These are phyloP conservation scores for Choloepus didactylus DNA, from an alignment of 2,797 vertebrate genomes.

Conservation along the genomic window DNA sequence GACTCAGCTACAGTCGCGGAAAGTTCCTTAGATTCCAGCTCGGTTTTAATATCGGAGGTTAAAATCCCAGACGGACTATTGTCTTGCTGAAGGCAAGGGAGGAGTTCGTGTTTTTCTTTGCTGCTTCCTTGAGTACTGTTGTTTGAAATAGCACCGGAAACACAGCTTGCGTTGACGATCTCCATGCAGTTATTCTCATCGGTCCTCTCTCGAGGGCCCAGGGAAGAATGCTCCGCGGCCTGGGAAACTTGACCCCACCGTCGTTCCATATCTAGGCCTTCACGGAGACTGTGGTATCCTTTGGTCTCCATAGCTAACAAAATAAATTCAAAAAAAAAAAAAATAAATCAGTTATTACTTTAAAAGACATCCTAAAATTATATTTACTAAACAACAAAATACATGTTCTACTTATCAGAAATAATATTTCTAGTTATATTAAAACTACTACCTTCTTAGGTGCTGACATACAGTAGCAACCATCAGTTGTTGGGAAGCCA, in stretches of 20 bases:
- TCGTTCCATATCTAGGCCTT: slow-evolving; percentile 95
- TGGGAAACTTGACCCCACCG: slow-evolving; percentile 95
- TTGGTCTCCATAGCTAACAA: slow-evolving; percentile 97
- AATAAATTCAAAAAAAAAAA: slow-evolving; percentile 86
- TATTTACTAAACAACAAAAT: background rate
- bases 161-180: slow-evolving; percentile 93
- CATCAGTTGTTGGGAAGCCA: slow-evolving; percentile 14
- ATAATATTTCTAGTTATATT: background rate
- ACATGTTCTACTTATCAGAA: background rate
- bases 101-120: slow-evolving; percentile 93
- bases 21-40: slow-evolving; percentile 98
- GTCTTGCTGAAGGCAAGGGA: slow-evolving; percentile 92
- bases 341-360: slow-evolving; percentile 64
- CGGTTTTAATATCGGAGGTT: slow-evolving; percentile 94
- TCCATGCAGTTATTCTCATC: slow-evolving; percentile 94
- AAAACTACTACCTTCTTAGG: slow-evolving; percentile 34
- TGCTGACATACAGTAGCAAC: background rate
- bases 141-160: slow-evolving; percentile 88
- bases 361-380: slow-evolving; percentile 45
- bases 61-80: slow-evolving; percentile 91
- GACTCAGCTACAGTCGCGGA: slow-evolving; percentile 98
- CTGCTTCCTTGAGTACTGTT: slow-evolving; percentile 91
- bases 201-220: slow-evolving; percentile 90
- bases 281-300: slow-evolving; percentile 97
- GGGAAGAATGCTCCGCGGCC: slow-evolving; percentile 91